phyloP scores from a whole-genome alignment of 1,140 invertebrate genomes.

The Hyles euphorbiae region DNA sequence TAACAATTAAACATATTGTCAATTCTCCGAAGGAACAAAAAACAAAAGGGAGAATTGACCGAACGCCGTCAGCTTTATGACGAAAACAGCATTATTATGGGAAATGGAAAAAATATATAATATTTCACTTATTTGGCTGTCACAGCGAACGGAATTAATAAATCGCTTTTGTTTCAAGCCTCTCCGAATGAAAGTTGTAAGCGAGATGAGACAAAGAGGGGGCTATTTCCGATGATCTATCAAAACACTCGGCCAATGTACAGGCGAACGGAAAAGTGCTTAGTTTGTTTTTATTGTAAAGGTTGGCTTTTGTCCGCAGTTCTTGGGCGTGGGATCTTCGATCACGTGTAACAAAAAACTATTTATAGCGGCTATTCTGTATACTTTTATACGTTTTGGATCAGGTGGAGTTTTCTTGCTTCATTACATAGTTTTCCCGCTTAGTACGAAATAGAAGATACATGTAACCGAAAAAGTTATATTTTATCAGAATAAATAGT shows the following conservation, averaged over 20 bases:
- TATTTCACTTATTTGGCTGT: slow-evolving; percentile 24
- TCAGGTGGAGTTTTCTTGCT: too few relatives aligned
- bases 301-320: too few relatives aligned
- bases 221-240: slow-evolving; percentile 37
- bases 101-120: slow-evolving; percentile 17
- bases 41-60: neutral
- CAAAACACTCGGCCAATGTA: slow-evolving; percentile 27
- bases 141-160: slow-evolving; percentile 25
- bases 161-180: slow-evolving; percentile 29
- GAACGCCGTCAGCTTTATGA: neutral
- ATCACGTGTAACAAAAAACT: too few relatives aligned
- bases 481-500: too few relatives aligned
- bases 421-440: too few relatives aligned
- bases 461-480: too few relatives aligned
- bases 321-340: too few relatives aligned
- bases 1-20: too few relatives aligned
- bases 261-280: slow-evolving; percentile 12
- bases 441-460: too few relatives aligned
- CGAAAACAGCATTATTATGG: slow-evolving; percentile 4
- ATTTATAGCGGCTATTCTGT: too few relatives aligned
- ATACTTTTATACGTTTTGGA: too few relatives aligned
- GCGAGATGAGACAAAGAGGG: slow-evolving; percentile 28
- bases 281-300: slow-evolving; percentile 1
- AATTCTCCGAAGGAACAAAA: neutral
- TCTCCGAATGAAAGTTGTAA: slow-evolving; percentile 27